A percentile compares a stretch with the other conserved stretches of the same genome.
Conservation (phyloP, 2,113 vertebrate species). For the Callocephalon fimbriatum region DNA sequence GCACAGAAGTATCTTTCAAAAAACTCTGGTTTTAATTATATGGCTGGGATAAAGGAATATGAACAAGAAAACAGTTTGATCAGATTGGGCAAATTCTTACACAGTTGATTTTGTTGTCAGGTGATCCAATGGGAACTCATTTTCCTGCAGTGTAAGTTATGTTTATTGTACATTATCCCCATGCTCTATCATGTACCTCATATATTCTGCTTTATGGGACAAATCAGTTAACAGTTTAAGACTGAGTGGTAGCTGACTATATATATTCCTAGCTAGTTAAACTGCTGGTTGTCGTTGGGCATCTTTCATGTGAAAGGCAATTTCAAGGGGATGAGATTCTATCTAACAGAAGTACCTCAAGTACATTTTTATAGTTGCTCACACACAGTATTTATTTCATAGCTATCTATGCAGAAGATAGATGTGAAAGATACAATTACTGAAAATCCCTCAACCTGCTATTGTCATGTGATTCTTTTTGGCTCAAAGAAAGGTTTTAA, state of each 20-base stretch:
- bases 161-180: constrained; percentile 60
- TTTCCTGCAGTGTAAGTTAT: constrained; percentile 36
- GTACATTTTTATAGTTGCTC: constrained; percentile 51
- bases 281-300: constrained; percentile 53
- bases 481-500: neutral
- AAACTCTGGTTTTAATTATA: neutral
- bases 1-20: neutral
- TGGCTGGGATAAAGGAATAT: neutral
- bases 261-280: constrained; percentile 59
- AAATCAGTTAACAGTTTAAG: constrained; percentile 62
- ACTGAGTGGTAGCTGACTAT: constrained; percentile 40
- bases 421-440: constrained; percentile 22
- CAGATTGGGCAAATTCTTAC: neutral
- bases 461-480: neutral
- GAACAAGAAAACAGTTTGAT: neutral
- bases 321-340: constrained; percentile 66
- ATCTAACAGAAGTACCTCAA: constrained; percentile 52
- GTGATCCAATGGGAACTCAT: neutral
- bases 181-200: constrained; percentile 26
- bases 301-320: constrained; percentile 67
- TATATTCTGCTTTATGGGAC: constrained; percentile 65
- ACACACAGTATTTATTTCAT: constrained; percentile 47
- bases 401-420: constrained; percentile 47
- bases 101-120: neutral
- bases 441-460: constrained; percentile 3